Base-by-base conservation (phyloP, 1,140 invertebrate species). In the Drosophila murphyi region DNA sequence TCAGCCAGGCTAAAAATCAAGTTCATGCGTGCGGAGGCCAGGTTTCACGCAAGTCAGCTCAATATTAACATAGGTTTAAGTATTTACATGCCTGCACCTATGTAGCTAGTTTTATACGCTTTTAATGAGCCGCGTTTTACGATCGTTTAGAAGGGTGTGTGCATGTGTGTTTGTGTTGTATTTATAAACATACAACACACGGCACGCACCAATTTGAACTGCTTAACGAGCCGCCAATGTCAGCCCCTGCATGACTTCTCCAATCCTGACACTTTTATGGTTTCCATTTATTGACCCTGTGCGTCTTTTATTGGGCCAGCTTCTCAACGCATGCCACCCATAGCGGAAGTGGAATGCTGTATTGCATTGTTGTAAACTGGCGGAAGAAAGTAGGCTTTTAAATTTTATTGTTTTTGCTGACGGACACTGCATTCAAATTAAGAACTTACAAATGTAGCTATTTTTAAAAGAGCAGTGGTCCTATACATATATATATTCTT, bases 121-220 rank as follows among this genome's bases (percentile, higher is more conserved):
- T 86, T 87, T 87, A 86, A 86, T 86, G 75, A 78, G 78, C 12
- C 72, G 39, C 70, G 28, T 41, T 76, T 87, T 76, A 82, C 73
- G 82, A 71, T 65, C 67, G 65, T 72, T 81, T 61, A 81, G 78
- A 41, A 20, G 20, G 39, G 10, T n/a, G 10, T 43, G 35, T 37
- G 35, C 8, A 7, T 37, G 10, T 43, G 10, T 43, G 65, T 71
- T 70, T 86, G 82, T 86, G 75, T 75, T 81, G 55, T 81, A 75
- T 82, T 82, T 86, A 87, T 86, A 86, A 86, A 87, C 71, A 86
- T 47, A 62, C 75, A 77, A 78, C 81, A 77, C 69, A 80, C 76
- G 63, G 73, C 78, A 70, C 72, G 72, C 72, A 74, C 65, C 57
- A 31, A 61, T 52, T 64, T 82, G 63, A 63, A 67, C 75, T 82